phyloP scores from a whole-genome alignment of 2,888 invertebrate genomes.

The Platycheirus rosarum region DNA sequence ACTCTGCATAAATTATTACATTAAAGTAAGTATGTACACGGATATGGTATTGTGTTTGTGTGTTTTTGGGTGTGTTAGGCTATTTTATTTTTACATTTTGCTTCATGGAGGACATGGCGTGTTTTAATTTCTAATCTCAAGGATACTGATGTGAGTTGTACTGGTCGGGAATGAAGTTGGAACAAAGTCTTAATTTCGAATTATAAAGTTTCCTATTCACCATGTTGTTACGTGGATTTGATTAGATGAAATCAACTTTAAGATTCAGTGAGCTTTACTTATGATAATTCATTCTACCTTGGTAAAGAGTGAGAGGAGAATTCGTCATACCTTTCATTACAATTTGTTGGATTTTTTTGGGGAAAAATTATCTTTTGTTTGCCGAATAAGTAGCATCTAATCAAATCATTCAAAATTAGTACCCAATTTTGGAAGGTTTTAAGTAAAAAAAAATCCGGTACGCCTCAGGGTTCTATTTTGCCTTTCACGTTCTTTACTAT shows the following conservation, averaged over 20 bases:
- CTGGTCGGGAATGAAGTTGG: neutral
- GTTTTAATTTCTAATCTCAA: constrained; percentile 28
- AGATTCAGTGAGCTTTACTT: too few species aligned
- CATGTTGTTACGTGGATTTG: constrained; percentile 38
- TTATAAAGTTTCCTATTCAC: constrained; percentile 28
- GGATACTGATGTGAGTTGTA: constrained; percentile 8
- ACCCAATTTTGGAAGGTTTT: too few species aligned
- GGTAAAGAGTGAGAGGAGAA: too few species aligned
- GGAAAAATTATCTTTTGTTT: too few species aligned
- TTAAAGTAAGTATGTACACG: constrained; percentile 20
- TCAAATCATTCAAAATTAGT: too few species aligned
- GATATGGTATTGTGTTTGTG: neutral
- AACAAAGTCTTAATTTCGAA: constrained; percentile 26
- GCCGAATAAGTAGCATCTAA: too few species aligned
- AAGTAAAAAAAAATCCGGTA: too few species aligned
- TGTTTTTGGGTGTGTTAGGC: neutral
- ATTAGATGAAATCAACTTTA: constrained; percentile 24
- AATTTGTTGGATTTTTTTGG: too few species aligned
- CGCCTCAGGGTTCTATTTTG: too few species aligned
- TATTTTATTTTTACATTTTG: constrained; percentile 24
- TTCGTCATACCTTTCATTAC: too few species aligned
- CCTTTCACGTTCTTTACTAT: too few species aligned
- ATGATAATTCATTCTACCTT: too few species aligned
- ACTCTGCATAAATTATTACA: constrained; percentile 58
- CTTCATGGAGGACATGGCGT: constrained; percentile 31